Evolutionary conservation across 2,113 vertebrate species (phyloP).

Genomic region (Notarius lentiginosus): DNA sequence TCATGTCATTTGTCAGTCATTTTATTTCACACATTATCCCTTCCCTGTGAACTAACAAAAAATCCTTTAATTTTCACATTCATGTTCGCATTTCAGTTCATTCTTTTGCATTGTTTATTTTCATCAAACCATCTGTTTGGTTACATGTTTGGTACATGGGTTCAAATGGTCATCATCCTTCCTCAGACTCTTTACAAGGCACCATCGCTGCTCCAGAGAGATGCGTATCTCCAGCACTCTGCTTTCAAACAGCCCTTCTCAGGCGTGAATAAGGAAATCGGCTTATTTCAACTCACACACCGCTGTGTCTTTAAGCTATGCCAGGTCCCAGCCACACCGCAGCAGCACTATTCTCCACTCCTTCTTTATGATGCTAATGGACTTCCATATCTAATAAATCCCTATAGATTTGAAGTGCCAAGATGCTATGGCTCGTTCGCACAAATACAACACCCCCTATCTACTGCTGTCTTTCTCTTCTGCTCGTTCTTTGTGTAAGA

Average conservation of each 20-base stretch:
- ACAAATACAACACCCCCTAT: slow-evolving; percentile 55
- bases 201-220: slow-evolving; percentile 55
- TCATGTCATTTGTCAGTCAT: not conserved
- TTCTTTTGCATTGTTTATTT: not conserved
- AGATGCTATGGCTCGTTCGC: slow-evolving; percentile 73
- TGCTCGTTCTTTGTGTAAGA: not conserved
- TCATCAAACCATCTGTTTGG: not conserved
- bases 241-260: slow-evolving; percentile 67
- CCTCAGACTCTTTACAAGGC: slow-evolving; percentile 57
- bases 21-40: not conserved
- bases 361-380: slow-evolving; percentile 82
- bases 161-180: not conserved
- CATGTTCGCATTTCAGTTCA: not conserved
- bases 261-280: slow-evolving; percentile 70
- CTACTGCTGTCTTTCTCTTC: slow-evolving; percentile 17
- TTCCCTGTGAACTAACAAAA: not conserved
- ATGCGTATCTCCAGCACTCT: slow-evolving; percentile 65
- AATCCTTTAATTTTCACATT: not conserved
- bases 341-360: slow-evolving; percentile 66
- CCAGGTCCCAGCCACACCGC: slow-evolving; percentile 59
- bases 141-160: not conserved
- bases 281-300: slow-evolving; percentile 61
- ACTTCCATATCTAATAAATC: slow-evolving; percentile 80
- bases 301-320: slow-evolving; percentile 50
- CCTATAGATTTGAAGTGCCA: slow-evolving; percentile 72